Evolutionary conservation across 2,888 invertebrate species (phyloP).

Genomic region (Tromatobia lineatoria): DNA sequence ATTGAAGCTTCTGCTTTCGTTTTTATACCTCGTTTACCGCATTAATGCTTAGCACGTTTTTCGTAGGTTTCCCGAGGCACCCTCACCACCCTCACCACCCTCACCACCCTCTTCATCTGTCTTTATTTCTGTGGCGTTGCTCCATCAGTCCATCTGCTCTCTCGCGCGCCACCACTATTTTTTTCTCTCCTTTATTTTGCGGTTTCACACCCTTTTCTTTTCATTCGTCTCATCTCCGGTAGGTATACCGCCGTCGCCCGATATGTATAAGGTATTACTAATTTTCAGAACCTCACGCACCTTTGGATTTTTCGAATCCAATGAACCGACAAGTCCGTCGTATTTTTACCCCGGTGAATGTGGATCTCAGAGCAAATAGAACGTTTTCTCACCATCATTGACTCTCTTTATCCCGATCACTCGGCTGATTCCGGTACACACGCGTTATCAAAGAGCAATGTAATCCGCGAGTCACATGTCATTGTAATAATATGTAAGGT

Average conservation of each 20-base stretch:
- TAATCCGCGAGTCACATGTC: too few species aligned
- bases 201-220: conserved; percentile 4
- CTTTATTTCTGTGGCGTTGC: background rate
- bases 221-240: background rate
- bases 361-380: too few species aligned
- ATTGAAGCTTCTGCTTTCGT: conserved; percentile 15
- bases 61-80: background rate
- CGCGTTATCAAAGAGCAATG: too few species aligned
- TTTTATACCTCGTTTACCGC: conserved; percentile 60
- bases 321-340: too few species aligned
- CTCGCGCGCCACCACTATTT: background rate
- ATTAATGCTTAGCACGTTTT: conserved; percentile 33
- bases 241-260: background rate
- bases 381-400: too few species aligned
- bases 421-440: too few species aligned
- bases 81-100: background rate
- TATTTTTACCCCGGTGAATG: too few species aligned
- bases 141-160: conserved; percentile 1
- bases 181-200: conserved; percentile 39
- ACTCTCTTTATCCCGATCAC: too few species aligned
- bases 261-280: background rate
- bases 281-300: too few species aligned
- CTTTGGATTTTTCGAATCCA: too few species aligned
- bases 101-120: background rate
- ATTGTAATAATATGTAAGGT: too few species aligned